Evolutionary conservation across 92 coral and sea anemone species (phyloP), one percentile per base, ranked within the genome.

Genomic region (Epizoanthus stellaris): DNA sequence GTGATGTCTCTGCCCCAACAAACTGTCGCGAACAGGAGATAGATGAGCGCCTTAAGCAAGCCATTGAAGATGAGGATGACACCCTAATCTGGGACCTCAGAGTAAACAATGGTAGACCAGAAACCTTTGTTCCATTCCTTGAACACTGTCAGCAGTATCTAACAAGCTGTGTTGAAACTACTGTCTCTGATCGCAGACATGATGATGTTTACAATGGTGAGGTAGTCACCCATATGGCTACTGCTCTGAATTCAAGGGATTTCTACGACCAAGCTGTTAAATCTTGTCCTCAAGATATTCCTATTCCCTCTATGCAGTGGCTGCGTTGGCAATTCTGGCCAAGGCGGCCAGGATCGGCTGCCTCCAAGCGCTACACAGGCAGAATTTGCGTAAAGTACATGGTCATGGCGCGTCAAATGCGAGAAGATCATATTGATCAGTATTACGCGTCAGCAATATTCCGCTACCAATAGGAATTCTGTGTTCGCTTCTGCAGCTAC

Each of bases 241-340:
- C 47, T 42, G 47, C 47, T 42, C 47, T 42, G 47, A 89, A 89
- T 85, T 76, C 80, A 20, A 67, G 86, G 63, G 92, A 89, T 68
- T 73, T 89, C 38, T 85, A 85, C 67, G 81, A 89, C 64, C 85
- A 86, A 80, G 85, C 80, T 13, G 73, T 75, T 30, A 76, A 85
- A 81, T 36, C 30, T 47, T 81, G 75, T 65, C 90, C 90, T 40
- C 81, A 87, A 70, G 92, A 86, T 68, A 81, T 72, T 39, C 34
- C 86, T 9, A 89, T 80, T 39, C 89, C 92, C 47, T 80, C 86
- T 23, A 82, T 89, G 53, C 89, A 85, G 67, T 86, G 87, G 92
- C 54, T 85, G 59, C 84, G 89, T 21, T 72, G 81, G 39, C 92
- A 89, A 81, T 89, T 89, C 67, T 86, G 89, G 84, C 92, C 92